Percentiles rank a stretch among this genome's conserved stretches.
These are phyloP conservation scores for Cerceris ruficornis DNA, from an alignment of 2,888 invertebrate genomes.

Conservation along the genomic window DNA sequence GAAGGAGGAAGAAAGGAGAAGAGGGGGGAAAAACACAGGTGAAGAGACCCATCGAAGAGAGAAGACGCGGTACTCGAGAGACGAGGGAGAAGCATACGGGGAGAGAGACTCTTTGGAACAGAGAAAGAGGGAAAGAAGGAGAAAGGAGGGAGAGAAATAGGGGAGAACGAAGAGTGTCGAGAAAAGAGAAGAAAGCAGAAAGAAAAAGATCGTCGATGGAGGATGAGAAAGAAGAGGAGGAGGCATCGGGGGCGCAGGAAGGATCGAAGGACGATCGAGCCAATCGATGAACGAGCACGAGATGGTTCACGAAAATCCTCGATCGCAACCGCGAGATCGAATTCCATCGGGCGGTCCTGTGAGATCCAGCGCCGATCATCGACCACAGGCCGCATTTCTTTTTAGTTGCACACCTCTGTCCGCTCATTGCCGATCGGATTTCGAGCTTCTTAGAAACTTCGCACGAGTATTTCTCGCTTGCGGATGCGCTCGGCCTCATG, in stretches of 20 bases:
- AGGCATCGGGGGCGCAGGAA: slow-evolving; percentile 33
- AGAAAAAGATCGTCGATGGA: slow-evolving; percentile 58
- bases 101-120: not conserved
- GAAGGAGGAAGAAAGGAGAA: slow-evolving; percentile 9
- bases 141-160: slow-evolving; percentile 33
- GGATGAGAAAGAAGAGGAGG: slow-evolving; percentile 6
- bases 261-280: slow-evolving; percentile 46
- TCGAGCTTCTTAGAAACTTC: slow-evolving; percentile 66
- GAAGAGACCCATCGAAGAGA: slow-evolving; percentile 8
- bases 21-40: slow-evolving; percentile 17
- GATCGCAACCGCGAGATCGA: slow-evolving; percentile 71
- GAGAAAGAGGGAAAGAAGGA: slow-evolving; percentile 9
- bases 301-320: slow-evolving; percentile 54
- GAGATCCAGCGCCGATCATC: slow-evolving; percentile 51
- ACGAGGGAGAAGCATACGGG: not conserved
- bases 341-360: slow-evolving; percentile 63
- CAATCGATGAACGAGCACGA: slow-evolving; percentile 45
- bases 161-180: not conserved
- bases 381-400: slow-evolving; percentile 53
- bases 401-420: slow-evolving; percentile 22
- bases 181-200: slow-evolving; percentile 19
- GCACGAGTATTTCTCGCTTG: slow-evolving; percentile 59
- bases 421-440: slow-evolving; percentile 54
- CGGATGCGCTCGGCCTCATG: slow-evolving; percentile 2
- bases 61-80: not conserved